Base-by-base conservation (phyloP, 2,888 invertebrate species). In the Myopa testacea region DNA sequence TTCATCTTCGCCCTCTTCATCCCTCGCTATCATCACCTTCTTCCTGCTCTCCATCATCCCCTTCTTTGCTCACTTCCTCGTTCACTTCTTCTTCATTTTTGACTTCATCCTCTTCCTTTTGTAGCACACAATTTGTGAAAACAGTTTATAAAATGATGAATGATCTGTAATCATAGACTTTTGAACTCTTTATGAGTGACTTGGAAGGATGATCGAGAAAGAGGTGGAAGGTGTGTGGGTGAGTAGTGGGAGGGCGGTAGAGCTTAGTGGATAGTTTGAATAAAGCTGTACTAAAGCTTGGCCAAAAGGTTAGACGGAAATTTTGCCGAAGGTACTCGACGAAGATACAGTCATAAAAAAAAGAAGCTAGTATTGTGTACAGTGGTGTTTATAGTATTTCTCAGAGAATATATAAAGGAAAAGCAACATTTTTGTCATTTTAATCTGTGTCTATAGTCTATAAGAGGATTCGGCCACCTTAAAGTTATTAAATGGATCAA, bases 101-200 rank as follows among this genome's bases (percentile, higher is more conserved):
- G n/a, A 26, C 34, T 63, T 63, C 3, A 10, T 50, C 50, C 10
- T n/a, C 34, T 38, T n/a, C 40, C n/a, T 67, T 38, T 67, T 37
- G 70, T 34, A 34, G 34, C 65, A 38, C 38, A 65, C 38, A 65
- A 65, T 34, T 70, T 70, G 55, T 70, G 19, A 34, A 10, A 70
- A 38, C 37, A 58, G 69, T 72, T 58, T 60, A 34, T 40, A 40
- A 60, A 62, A 72, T 72, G 72, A 72, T 72, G 72, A 72, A 72
- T 38, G 72, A 60, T 72, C 45, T 58, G 55, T 72, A 72, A 72
- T 72, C 72, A 58, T 38, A 40, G 72, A 60, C 62, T 72, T 72
- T 60, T 62, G 67, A 67, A 37, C 67, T 67, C 63, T 12, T 16
- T 63, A n/a, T n/a, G 37, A 63, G 63, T 19, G 34, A 60, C 19